Evolutionary conservation across 2,888 invertebrate genomes (phyloP), one percentile per base, ranked within the genome.

Genomic region (Eulithis prunata): DNA sequence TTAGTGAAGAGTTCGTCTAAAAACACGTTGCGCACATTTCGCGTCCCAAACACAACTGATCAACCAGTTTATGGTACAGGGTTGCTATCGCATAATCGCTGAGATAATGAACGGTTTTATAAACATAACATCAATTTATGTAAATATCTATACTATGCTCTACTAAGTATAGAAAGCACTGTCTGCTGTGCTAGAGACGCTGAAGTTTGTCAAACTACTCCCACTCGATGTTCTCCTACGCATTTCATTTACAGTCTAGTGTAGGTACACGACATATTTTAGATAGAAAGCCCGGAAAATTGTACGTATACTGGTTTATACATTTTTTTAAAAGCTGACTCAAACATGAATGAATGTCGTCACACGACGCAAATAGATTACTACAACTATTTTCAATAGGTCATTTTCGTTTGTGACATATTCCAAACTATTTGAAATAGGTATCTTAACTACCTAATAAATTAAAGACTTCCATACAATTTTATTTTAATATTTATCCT

Each of bases 1-100:
- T 51, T 45, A 28, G 43, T 46, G 11, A 36, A 14, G 1, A 38
- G 38, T 38, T 38, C 8, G 65, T 64, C 57, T 32, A 67, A 64
- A 49, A 70, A 73, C 76, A 76, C 72, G 72, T 70, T 64, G 21
- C 47, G 65, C 65, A 62, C 51, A 64, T 62, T 54, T 62, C 66
- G 73, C 77, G 78, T 75, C 77, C 74, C 72, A 78, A 78, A 78
- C 76, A 83, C 71, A 66, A 88, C 88, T 89, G 85, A 85, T 85
- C 80, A 79, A 65, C 57, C 45, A 45, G 49, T 64, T 59, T 45
- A 66, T 52, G 51, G 52, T 59, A 55, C 58, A 53, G 62, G 69
- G 71, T 68, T 46, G 68, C 78, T 80, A 85, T 84, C 82, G 72
- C 72, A 72, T 83, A 80, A 82, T 82, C 78, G 67, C 63, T 62